phyloP scores from a whole-genome alignment of 2,888 invertebrate species.

The Torymus aiolomorphi region DNA sequence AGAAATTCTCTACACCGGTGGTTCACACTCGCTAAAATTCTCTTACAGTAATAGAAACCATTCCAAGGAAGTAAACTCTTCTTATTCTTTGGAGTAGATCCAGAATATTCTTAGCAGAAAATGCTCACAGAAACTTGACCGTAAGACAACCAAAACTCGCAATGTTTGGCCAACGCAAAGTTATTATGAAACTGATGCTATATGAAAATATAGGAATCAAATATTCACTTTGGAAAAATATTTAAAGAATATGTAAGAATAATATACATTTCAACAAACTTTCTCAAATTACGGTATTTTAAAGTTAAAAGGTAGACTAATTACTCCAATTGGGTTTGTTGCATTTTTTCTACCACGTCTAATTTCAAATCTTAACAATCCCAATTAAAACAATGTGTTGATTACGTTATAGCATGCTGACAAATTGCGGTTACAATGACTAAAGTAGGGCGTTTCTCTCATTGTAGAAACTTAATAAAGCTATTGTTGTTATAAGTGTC shows the following conservation, averaged over 20 bases:
- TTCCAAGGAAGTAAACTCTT: constrained; percentile 32
- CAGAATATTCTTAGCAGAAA: constrained; percentile 43
- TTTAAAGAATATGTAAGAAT: not conserved
- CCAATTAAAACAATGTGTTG: not conserved
- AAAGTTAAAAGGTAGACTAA: not conserved
- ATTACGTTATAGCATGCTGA: not conserved
- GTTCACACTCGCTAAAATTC: constrained; percentile 1
- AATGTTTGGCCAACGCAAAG: not conserved
- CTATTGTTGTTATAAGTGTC: not conserved
- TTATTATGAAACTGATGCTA: not conserved
- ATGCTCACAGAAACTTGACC: constrained; percentile 38
- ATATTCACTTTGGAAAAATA: not conserved
- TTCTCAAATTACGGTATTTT: not conserved
- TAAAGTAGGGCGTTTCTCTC: constrained; percentile 24
- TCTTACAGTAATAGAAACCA: constrained; percentile 30
- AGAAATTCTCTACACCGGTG: not conserved
- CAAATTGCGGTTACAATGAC: constrained; percentile 29
- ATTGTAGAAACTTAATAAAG: constrained; percentile 16
- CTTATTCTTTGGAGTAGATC: constrained; percentile 48
- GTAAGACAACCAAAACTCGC: constrained; percentile 8
- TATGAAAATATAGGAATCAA: not conserved
- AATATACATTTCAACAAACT: not conserved
- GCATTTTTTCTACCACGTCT: too few species aligned
- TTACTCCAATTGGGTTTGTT: too few species aligned
- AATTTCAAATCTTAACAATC: too few species aligned